Evolutionary conservation across 2,113 vertebrate genomes (phyloP).

Genomic region (Barbus barbus): DNA sequence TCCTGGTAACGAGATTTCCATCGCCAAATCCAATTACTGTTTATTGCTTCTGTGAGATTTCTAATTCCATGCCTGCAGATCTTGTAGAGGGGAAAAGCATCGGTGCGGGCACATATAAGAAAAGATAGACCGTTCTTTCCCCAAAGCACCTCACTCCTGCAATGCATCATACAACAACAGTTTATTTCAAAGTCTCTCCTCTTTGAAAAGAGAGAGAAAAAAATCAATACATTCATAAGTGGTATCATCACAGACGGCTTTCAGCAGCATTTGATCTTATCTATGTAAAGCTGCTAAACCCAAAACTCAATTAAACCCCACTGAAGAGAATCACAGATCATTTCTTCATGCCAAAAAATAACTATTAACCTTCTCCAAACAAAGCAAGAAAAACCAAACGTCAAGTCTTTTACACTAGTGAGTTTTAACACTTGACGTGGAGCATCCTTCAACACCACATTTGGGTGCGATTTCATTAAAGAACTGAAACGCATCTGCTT

Average conservation of each 20-base stretch:
- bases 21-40: conserved; percentile 60
- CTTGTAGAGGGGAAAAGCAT: conserved; percentile 33
- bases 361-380: not conserved
- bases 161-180: conserved; percentile 34
- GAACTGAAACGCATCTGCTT: conserved; percentile 30
- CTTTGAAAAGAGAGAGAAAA: not conserved
- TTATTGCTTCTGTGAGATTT: conserved; percentile 59
- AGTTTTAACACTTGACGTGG: conserved; percentile 16
- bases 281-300: conserved; percentile 36
- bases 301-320: conserved; percentile 33
- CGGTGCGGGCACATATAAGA: conserved; percentile 6
- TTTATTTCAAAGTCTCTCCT: conserved; percentile 16
- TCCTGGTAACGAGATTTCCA: conserved; percentile 56
- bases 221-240: conserved; percentile 25
- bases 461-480: conserved; percentile 32
- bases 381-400: not conserved
- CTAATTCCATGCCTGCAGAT: conserved; percentile 53
- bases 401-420: not conserved
- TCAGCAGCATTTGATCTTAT: conserved; percentile 34
- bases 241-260: not conserved
- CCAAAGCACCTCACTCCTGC: conserved; percentile 6
- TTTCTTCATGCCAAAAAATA: not conserved
- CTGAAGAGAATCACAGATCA: conserved; percentile 29
- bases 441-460: conserved; percentile 36
- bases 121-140: conserved; percentile 33